These are phyloP conservation scores for Scleropages formosus DNA, from an alignment of 2,797 vertebrate genomes.

Conservation along the genomic window DNA sequence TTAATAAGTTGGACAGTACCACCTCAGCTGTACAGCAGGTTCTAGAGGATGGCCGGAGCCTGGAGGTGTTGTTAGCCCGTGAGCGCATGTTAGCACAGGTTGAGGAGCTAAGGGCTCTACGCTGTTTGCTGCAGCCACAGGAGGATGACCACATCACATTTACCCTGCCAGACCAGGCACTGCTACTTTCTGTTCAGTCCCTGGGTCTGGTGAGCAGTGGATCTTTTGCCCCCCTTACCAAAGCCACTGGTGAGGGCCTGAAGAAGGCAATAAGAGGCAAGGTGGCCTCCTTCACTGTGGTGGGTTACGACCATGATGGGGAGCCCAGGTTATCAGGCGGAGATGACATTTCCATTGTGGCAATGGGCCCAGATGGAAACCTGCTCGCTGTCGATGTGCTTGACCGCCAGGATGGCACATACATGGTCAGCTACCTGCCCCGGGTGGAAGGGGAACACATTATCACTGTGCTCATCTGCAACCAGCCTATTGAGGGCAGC, in stretches of 20 bases:
- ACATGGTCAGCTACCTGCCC: constrained; percentile 85
- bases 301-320: constrained; percentile 90
- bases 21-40: constrained; percentile 93
- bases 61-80: constrained; percentile 88
- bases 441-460: constrained; percentile 92
- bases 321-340: constrained; percentile 90
- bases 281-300: constrained; percentile 86
- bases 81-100: constrained; percentile 95
- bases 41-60: constrained; percentile 89
- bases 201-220: constrained; percentile 95
- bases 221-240: constrained; percentile 89
- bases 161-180: constrained; percentile 89
- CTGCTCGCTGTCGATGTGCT: constrained; percentile 82
- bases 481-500: constrained; percentile 95
- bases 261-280: constrained; percentile 89
- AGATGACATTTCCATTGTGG: constrained; percentile 80
- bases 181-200: constrained; percentile 89
- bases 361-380: constrained; percentile 87
- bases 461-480: constrained; percentile 89
- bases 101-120: constrained; percentile 87
- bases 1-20: constrained; percentile 92
- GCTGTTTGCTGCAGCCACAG: constrained; percentile 87
- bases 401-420: constrained; percentile 92
- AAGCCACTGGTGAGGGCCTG: constrained; percentile 91
- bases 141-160: constrained; percentile 96